Base-by-base conservation (phyloP, 2,888 invertebrate genomes). In the Desoria tigrina region DNA sequence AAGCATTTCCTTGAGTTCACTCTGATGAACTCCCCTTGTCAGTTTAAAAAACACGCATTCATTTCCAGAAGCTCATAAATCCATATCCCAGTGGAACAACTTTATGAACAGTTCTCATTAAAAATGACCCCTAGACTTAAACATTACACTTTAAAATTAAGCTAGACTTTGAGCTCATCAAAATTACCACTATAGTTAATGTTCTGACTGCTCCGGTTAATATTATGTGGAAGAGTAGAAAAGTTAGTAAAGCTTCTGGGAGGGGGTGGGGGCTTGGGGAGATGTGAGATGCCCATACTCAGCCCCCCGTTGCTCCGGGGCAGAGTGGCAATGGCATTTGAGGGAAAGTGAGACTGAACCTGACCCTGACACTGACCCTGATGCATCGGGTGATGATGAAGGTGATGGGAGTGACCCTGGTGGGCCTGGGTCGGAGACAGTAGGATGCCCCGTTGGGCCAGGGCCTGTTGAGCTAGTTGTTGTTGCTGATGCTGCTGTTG, bases 111-210 rank as follows among this genome's bases (percentile, higher is more conserved):
- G n/a, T n/a, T n/a, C n/a, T n/a, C n/a, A n/a, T n/a, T n/a, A n/a
- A n/a, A n/a, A n/a, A n/a, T n/a, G n/a, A n/a, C n/a, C n/a, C n/a
- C n/a, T n/a, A n/a, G n/a, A n/a, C n/a, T n/a, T n/a, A n/a, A n/a
- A n/a, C n/a, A n/a, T n/a, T n/a, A n/a, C n/a, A n/a, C n/a, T n/a
- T n/a, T n/a, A n/a, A n/a, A n/a, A n/a, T n/a, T n/a, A 32, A 32
- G 6, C n/a, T 68, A 74, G 53, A 74, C 72, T 58, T 74, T 73
- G 55, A 74, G 66, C 63, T 74, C 72, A 63, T 74, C 74, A 67
- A 71, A 74, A 59, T 68, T 68, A 45, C 50, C 59, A 51, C 51
- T 51, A 24, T 51, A 51, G 11, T 59, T 27, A 14, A 67, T 61
- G 27, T 67, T 67, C 49, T 67, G 67, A 67, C 67, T 72, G 63